Conservation (phyloP, 2,113 vertebrate species). For the Eurypyga helias region DNA sequence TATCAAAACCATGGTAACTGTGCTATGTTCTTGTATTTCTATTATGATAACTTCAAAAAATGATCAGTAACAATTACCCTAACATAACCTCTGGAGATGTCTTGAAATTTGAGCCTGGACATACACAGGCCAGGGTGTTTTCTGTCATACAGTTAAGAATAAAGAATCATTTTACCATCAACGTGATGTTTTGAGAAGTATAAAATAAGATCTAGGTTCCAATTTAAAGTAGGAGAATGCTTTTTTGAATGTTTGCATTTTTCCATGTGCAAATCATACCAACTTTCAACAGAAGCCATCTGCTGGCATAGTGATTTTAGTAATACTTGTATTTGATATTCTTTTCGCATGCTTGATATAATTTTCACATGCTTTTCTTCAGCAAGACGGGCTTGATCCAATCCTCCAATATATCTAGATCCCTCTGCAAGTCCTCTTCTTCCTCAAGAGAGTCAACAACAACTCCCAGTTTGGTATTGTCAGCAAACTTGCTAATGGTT, state of each 20-base stretch:
- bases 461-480: neutral
- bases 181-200: neutral
- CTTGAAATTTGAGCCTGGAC: neutral
- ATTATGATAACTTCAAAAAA: neutral
- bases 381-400: neutral
- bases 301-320: conserved; percentile 31
- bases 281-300: conserved; percentile 27
- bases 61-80: conserved; percentile 15
- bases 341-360: neutral
- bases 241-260: neutral
- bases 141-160: neutral
- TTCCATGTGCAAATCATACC: neutral
- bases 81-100: neutral
- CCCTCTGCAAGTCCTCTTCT: no score
- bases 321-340: conserved; percentile 15
- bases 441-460: neutral
- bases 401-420: no score
- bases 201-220: neutral
- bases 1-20: neutral
- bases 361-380: neutral
- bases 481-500: neutral
- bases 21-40: neutral
- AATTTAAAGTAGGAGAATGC: neutral
- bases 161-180: conserved; percentile 6
- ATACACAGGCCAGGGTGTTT: neutral